A percentile compares a stretch with the other conserved stretches of the same genome.
These are phyloP conservation scores for Pseudococcus longispinus DNA, from an alignment of 2,888 invertebrate genomes.

Conservation along the genomic window DNA sequence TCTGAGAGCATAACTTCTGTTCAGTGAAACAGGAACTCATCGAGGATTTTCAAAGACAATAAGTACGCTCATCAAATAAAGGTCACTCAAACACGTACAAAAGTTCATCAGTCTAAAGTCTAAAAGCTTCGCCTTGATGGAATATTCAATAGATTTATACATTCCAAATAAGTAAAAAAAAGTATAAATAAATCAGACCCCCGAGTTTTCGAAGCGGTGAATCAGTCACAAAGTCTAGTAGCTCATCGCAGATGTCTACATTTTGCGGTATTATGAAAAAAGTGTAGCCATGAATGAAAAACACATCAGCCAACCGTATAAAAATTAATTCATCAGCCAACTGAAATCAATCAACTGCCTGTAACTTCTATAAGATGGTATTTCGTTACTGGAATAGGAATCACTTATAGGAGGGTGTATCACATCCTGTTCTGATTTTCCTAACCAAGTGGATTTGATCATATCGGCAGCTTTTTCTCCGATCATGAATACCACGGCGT, in stretches of 20 bases:
- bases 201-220: too few relatives aligned
- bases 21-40: neutral
- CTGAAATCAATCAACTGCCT: neutral
- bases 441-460: constrained; percentile 68
- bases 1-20: neutral
- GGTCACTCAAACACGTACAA: neutral
- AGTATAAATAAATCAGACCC: too few relatives aligned
- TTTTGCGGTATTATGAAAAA: too few relatives aligned
- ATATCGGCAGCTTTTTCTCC: constrained; percentile 80
- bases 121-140: too few relatives aligned
- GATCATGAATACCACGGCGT: constrained; percentile 80
- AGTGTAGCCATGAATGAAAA: neutral
- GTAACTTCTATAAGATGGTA: neutral
- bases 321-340: neutral
- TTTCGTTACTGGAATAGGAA: neutral
- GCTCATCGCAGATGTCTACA: too few relatives aligned
- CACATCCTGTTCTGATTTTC: neutral
- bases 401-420: neutral
- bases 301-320: neutral
- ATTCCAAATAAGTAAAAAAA: too few relatives aligned
- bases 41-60: neutral
- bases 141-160: too few relatives aligned
- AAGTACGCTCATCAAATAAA: neutral
- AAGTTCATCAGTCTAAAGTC: neutral
- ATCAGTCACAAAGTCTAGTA: too few relatives aligned